A percentile compares a stretch with the other conserved stretches of the same genome.
These are phyloP conservation scores for Galaxias olidus DNA, from an alignment of 2,797 vertebrate species.

Conservation along the genomic window DNA sequence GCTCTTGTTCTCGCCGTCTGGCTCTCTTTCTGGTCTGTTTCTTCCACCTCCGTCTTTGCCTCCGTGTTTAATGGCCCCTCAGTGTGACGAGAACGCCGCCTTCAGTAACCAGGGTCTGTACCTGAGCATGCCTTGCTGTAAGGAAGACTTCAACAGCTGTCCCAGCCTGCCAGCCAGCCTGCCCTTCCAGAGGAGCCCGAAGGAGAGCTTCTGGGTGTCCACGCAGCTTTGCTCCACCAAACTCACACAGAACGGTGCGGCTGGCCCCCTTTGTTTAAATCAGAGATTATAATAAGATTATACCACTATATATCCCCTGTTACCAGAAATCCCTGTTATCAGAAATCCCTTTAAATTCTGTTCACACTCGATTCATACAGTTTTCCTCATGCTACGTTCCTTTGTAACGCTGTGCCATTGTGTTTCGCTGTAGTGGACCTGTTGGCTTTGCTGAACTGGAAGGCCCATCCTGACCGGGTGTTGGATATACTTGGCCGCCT, in stretches of 20 bases:
- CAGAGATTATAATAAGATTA: too few relatives aligned
- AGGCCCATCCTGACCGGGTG: slow-evolving; percentile 93
- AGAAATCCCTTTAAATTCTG: neutral
- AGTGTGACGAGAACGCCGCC: slow-evolving; percentile 98
- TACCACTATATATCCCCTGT: neutral
- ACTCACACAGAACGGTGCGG: slow-evolving; percentile 94
- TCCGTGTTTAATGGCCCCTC: neutral
- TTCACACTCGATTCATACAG: neutral
- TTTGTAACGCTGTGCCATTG: neutral
- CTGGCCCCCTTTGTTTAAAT: neutral
- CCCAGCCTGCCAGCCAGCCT: slow-evolving; percentile 94
- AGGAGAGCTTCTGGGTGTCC: slow-evolving; percentile 95
- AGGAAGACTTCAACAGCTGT: slow-evolving; percentile 96
- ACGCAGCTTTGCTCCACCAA: slow-evolving; percentile 98
- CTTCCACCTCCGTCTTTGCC: too few relatives aligned
- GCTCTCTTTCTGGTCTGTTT: slow-evolving; percentile 2
- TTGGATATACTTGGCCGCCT: slow-evolving; percentile 94
- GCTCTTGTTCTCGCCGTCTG: neutral
- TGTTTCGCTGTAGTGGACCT: slow-evolving; percentile 84
- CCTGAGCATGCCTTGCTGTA: slow-evolving; percentile 96
- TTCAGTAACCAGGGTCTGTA: slow-evolving; percentile 98
- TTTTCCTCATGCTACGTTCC: neutral
- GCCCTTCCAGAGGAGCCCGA: slow-evolving; percentile 97
- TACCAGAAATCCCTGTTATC: neutral
- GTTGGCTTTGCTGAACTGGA: slow-evolving; percentile 98